Conservation (phyloP, 2,888 invertebrate genomes). For the Napeogenes inachia region DNA sequence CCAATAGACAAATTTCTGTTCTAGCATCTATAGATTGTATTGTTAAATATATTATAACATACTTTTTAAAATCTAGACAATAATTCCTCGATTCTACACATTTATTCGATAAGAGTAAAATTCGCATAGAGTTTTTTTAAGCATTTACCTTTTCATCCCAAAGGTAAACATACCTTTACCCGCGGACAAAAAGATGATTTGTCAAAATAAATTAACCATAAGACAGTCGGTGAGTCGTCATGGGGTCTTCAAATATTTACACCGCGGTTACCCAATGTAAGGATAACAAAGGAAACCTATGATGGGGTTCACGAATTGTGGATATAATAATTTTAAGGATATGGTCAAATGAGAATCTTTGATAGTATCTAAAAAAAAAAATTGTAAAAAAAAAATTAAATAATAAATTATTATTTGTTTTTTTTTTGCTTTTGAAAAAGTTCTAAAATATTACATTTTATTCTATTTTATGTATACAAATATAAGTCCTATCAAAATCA, state of each 20-base stretch:
- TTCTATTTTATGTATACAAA: too few relatives aligned
- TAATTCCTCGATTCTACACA: not conserved
- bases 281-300: conserved; percentile 44
- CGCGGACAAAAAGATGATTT: conserved; percentile 64
- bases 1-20: too few relatives aligned
- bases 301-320: conserved; percentile 34
- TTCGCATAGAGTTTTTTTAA: not conserved
- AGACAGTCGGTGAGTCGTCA: conserved; percentile 64
- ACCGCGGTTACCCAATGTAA: conserved; percentile 43
- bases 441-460: too few relatives aligned
- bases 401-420: not conserved
- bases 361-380: too few relatives aligned
- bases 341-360: too few relatives aligned
- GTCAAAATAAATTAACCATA: conserved; percentile 77
- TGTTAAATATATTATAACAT: too few relatives aligned
- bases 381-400: not conserved
- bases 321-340: too few relatives aligned
- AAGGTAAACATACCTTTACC: conserved; percentile 48
- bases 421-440: too few relatives aligned
- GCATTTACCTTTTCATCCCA: conserved; percentile 8
- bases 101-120: not conserved
- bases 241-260: conserved; percentile 71
- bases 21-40: too few relatives aligned
- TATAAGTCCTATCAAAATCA: not conserved
- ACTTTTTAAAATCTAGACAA: too few relatives aligned